Conservation (phyloP, 2,888 invertebrate genomes). For the Schrankia costaestrigalis region DNA sequence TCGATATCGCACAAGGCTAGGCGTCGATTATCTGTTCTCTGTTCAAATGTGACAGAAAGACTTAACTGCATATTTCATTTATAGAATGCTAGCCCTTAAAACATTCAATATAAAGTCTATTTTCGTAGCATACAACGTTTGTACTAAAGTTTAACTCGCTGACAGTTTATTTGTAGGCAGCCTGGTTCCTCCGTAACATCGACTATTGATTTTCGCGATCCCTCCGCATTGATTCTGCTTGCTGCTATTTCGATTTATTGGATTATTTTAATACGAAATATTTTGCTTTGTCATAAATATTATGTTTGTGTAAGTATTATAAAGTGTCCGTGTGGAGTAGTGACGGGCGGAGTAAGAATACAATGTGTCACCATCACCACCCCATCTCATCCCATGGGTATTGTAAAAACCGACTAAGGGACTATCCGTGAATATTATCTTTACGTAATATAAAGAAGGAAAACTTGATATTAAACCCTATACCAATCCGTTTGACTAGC, state of each 20-base stretch:
- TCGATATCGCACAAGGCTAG: conserved; percentile 82
- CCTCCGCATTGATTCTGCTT: conserved; percentile 33
- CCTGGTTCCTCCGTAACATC: conserved; percentile 51
- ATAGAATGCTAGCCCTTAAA: conserved; percentile 20
- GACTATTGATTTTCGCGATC: conserved; percentile 74
- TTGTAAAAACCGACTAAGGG: no score
- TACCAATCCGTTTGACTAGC: no score
- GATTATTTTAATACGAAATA: conserved; percentile 21
- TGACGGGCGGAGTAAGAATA: no score
- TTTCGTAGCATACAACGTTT: conserved; percentile 11
- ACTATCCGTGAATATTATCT: no score
- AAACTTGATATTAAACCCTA: no score
- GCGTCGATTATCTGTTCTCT: conserved; percentile 76
- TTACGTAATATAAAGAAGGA: no score
- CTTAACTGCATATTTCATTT: conserved; percentile 8
- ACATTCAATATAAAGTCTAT: fast-evolving
- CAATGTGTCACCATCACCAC: no score
- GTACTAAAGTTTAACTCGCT: conserved; percentile 17
- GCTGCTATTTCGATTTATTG: conserved; percentile 74
- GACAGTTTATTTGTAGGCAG: conserved; percentile 25
- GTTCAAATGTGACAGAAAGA: conserved; percentile 26
- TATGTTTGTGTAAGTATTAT: neutral
- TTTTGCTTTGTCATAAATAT: neutral
- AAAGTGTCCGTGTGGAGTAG: no score
- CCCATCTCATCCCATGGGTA: no score